Conservation (phyloP, 2,797 vertebrate genomes). For the Cheirogaleus major region DNA sequence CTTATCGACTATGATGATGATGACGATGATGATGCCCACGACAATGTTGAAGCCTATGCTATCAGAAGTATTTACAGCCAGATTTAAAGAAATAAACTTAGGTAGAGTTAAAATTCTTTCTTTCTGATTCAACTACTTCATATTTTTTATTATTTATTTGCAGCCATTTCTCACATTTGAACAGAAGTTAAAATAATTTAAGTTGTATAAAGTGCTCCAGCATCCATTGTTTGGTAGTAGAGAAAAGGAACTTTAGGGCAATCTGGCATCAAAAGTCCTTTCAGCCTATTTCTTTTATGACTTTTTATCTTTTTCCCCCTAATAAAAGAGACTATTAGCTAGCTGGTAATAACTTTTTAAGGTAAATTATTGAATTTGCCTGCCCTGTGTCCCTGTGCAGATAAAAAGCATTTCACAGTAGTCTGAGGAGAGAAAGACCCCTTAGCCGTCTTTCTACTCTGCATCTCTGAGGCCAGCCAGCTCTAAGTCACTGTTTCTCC, state of each 20-base stretch:
- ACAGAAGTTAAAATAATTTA: conserved; percentile 3
- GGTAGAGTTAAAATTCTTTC: not conserved
- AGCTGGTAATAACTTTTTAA: not conserved
- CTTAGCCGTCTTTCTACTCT: not conserved
- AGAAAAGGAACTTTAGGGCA: not conserved
- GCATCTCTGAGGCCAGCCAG: not conserved
- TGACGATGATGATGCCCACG: fast-evolving
- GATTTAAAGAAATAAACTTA: not conserved
- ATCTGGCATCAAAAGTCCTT: not conserved
- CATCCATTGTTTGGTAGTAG: not conserved
- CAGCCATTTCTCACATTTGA: not conserved
- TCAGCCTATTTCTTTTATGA: not conserved
- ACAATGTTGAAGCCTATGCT: not conserved
- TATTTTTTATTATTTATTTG: conserved; percentile 14
- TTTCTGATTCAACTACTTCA: not conserved
- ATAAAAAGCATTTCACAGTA: not conserved
- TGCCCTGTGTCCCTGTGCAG: not conserved
- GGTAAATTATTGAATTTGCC: not conserved
- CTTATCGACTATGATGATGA: not conserved
- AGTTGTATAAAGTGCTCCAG: not conserved
- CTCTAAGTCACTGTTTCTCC: not conserved
- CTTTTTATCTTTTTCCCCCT: not conserved
- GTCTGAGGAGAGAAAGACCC: not conserved
- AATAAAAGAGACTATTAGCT: not conserved
- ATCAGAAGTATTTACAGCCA: not conserved